A percentile compares a stretch with the other conserved stretches of the same genome.
Conservation (phyloP, 2,797 vertebrate species). For the Clamator glandarius region DNA sequence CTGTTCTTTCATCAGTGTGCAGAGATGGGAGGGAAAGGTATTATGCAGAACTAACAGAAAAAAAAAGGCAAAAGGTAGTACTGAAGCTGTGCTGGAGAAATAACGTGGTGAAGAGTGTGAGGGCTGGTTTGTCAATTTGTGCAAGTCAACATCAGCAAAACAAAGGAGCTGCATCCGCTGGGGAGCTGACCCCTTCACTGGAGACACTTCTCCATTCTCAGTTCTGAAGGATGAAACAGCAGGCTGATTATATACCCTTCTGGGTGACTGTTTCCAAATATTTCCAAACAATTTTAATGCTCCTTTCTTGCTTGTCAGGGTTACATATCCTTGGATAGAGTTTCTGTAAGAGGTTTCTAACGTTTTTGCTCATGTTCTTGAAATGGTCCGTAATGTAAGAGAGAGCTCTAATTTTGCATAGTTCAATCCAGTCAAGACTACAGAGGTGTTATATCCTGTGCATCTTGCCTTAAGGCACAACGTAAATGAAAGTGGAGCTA, state of each 20-base stretch:
- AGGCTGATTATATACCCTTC: neutral
- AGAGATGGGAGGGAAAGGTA: neutral
- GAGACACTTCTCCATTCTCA: neutral
- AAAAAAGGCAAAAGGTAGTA: neutral
- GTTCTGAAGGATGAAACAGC: neutral
- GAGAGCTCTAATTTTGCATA: constrained; percentile 25
- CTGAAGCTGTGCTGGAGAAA: neutral
- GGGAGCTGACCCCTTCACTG: neutral
- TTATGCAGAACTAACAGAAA: neutral
- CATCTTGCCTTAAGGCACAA: constrained; percentile 47
- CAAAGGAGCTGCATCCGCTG: neutral
- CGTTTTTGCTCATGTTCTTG: neutral
- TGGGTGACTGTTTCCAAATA: neutral
- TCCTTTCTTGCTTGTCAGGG: neutral
- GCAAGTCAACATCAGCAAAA: neutral
- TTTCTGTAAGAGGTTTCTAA: neutral
- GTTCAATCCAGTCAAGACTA: constrained; percentile 15
- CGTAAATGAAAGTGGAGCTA: constrained; percentile 55
- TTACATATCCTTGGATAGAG: neutral
- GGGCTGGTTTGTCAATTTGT: neutral
- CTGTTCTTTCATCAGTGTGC: fast-evolving
- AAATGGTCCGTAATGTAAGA: neutral
- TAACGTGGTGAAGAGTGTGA: neutral
- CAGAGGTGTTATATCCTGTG: constrained; percentile 42
- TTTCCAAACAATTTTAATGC: neutral